A percentile compares a stretch with the other conserved stretches of the same genome.
Evolutionary conservation across 2,888 invertebrate species (phyloP).

Genomic region (Zelleria hepariella): DNA sequence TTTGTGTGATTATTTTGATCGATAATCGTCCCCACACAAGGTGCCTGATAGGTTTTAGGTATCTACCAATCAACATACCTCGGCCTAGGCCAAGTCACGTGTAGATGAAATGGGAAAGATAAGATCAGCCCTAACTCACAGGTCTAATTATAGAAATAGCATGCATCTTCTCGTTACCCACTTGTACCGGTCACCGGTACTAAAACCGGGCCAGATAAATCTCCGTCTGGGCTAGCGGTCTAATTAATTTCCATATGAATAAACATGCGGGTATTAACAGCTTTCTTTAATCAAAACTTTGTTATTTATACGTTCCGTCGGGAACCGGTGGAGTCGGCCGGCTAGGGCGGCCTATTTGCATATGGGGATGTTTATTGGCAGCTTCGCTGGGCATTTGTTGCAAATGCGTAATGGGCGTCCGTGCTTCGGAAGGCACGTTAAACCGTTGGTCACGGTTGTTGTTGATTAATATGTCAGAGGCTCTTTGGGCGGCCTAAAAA

Average conservation of each 20-base stretch:
- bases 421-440: too few species aligned
- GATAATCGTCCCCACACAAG: too few species aligned
- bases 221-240: slow-evolving; percentile 13
- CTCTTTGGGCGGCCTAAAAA: too few species aligned
- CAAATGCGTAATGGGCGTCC: too few species aligned
- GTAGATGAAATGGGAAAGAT: neutral
- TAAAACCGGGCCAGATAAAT: neutral
- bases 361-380: slow-evolving; percentile 17
- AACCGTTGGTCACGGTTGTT: too few species aligned
- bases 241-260: slow-evolving; percentile 63
- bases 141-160: neutral
- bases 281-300: slow-evolving; percentile 61
- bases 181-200: neutral
- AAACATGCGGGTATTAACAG: slow-evolving; percentile 41
- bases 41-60: too few species aligned
- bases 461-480: too few species aligned
- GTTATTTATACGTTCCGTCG: slow-evolving; percentile 45
- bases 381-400: neutral
- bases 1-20: too few species aligned
- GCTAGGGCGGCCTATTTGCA: slow-evolving; percentile 44
- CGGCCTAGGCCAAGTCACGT: neutral
- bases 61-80: neutral
- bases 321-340: slow-evolving; percentile 20
- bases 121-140: neutral
- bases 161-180: neutral